Base-by-base conservation (phyloP, 2,797 vertebrate genomes). In the Morus bassanus region DNA sequence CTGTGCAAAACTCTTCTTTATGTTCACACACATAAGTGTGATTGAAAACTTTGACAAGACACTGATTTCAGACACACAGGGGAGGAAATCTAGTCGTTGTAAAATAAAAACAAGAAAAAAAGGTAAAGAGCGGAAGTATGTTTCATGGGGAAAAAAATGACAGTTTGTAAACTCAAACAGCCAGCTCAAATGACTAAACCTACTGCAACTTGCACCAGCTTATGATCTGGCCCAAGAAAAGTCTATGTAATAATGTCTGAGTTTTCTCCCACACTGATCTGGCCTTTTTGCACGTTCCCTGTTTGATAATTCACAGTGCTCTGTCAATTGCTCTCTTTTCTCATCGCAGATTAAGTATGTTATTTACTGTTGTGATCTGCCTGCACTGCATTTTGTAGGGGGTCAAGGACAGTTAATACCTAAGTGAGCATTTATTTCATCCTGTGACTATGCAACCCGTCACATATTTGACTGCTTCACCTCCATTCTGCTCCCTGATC, bases 31-130 rank as follows among this genome's bases (percentile, higher is more conserved):
- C 16, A 31, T 63, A 70, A 79, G 48, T 1, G 11, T 91, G 90
- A 89, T 57, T 89, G 90, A 94, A 94, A 94, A 60, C 46, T 86
- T 60, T 91, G 86, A 91, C 85, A 93, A 90, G 85, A 84, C 4
- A 10, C 4, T 78, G 77, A 89, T 95, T 91, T 93, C 80, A 96
- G 67, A 63, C 31, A 73, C 37, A 65, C 6, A 70, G n/a, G 13
- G 56, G 48, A 95, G 67, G 59, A 84, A 91, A 88, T 85, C 18
- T 30, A 85, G 39, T 50, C 17, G 63, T 54, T 10, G 4, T 48
- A 79, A 95, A 92, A 93, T 21, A 67, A 75, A 91, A 93, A 45
- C 9, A 87, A 37, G 19, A 43, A 78, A 61, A 79, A 91, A 87
- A 56, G 7, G 18, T 60, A 89, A 86, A 39, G 45, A 80, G 22